Percentiles rank a stretch among this genome's conserved stretches.
Evolutionary conservation across 1,140 invertebrate species (phyloP).

Genomic region (Eupristina koningsbergeri): DNA sequence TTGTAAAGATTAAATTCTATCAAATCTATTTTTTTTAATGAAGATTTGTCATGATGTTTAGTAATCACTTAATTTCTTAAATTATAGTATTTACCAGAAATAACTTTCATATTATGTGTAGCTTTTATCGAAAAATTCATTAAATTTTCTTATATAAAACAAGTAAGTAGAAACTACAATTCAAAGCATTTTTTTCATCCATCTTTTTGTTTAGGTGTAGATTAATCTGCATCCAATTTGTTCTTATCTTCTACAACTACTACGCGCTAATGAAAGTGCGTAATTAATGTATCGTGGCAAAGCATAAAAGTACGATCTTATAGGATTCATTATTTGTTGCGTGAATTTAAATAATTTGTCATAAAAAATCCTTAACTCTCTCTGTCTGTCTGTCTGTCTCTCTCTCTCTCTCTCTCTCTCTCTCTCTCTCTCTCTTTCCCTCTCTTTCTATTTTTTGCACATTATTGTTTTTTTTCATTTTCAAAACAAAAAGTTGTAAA

Average conservation of each 20-base stretch:
- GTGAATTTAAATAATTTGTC: too few species aligned
- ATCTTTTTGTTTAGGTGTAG: slow-evolving; percentile 13
- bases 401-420: too few species aligned
- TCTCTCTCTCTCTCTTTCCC: too few species aligned
- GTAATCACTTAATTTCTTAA: background rate
- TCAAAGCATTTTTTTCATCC: slow-evolving; percentile 19
- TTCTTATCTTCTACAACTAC: slow-evolving; percentile 11
- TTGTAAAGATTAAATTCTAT: background rate
- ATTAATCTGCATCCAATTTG: slow-evolving; percentile 40
- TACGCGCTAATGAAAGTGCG: slow-evolving; percentile 34
- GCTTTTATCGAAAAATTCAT: background rate
- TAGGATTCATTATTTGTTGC: slow-evolving; percentile 24
- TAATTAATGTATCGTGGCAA: slow-evolving; percentile 37
- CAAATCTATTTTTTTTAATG: background rate
- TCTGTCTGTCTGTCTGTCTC: too few species aligned
- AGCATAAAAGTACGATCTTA: slow-evolving; percentile 20
- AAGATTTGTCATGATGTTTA: background rate
- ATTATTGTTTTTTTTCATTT: too few species aligned
- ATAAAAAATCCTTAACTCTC: too few species aligned
- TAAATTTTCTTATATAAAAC: background rate
- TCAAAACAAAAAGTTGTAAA: too few species aligned
- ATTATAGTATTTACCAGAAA: background rate
- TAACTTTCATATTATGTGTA: background rate
- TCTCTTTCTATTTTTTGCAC: too few species aligned
- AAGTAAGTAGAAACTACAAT: too few species aligned